A percentile compares a stretch with the other conserved stretches of the same genome.
phyloP scores from a whole-genome alignment of 2,888 invertebrate species.

The Galeopsomyia nigrocyanea region DNA sequence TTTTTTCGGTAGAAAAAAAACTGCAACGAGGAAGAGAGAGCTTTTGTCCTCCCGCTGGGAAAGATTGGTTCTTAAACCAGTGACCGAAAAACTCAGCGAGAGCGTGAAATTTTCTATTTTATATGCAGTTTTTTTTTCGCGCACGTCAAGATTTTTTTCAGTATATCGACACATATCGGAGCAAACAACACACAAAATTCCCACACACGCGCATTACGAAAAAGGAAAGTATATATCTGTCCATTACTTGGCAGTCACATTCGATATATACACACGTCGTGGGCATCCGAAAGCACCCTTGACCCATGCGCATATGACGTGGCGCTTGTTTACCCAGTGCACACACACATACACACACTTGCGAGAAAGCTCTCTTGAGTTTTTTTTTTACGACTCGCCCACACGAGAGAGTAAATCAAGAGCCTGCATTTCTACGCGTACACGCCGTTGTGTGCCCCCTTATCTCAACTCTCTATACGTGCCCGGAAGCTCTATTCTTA shows the following conservation, averaged over 20 bases:
- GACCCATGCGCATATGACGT: neutral
- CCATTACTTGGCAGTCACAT: neutral
- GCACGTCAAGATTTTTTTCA: no score
- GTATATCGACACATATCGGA: no score
- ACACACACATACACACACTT: neutral
- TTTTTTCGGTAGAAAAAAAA: neutral
- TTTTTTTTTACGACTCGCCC: neutral
- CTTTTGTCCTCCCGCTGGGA: neutral
- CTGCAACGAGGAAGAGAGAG: neutral
- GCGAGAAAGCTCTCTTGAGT: neutral
- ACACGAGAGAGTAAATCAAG: conserved; percentile 8
- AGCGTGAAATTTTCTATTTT: conserved; percentile 35
- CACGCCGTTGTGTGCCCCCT: neutral
- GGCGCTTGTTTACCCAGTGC: neutral
- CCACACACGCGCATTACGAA: neutral
- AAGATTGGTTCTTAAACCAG: conserved; percentile 11
- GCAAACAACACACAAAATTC: no score
- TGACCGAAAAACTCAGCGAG: conserved; percentile 3
- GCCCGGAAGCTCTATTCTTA: conserved; percentile 3
- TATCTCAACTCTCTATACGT: neutral
- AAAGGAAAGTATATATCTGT: neutral
- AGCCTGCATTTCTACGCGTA: conserved; percentile 2
- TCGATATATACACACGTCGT: neutral
- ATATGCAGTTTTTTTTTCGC: conserved; percentile 1
- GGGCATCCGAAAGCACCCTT: neutral